Evolutionary conservation across 2,797 vertebrate species (phyloP).

Genomic region (Coregonus suidteri): DNA sequence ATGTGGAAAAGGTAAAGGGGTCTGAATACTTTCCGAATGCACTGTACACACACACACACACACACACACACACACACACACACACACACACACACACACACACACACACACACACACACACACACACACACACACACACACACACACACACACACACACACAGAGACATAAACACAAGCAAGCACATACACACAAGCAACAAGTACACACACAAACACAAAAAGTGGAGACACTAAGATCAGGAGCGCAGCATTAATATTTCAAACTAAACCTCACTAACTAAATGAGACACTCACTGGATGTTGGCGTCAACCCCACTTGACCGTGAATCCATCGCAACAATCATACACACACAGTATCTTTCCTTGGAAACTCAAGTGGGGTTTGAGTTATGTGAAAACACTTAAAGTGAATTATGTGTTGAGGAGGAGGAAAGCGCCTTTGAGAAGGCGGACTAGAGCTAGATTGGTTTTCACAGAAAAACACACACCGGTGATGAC

Average conservation of each 20-base stretch:
- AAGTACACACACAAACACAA: neutral
- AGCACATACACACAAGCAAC: too few relatives aligned
- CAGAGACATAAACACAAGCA: too few relatives aligned
- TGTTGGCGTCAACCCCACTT: neutral
- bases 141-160: neutral
- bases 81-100: too few relatives aligned
- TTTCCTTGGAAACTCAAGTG: neutral
- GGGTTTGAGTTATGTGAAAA: neutral
- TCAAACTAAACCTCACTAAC: constrained; percentile 55
- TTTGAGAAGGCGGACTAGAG: constrained; percentile 13
- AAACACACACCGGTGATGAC: constrained; percentile 31
- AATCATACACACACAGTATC: too few relatives aligned
- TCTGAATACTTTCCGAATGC: too few relatives aligned
- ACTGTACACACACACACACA: too few relatives aligned
- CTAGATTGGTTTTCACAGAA: constrained; percentile 48
- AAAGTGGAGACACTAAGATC: constrained; percentile 33
- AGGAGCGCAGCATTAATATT: constrained; percentile 33
- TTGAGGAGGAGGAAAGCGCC: neutral
- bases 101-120: neutral
- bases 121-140: neutral
- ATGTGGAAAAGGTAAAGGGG: too few relatives aligned
- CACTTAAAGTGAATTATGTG: neutral
- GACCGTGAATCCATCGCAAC: too few relatives aligned
- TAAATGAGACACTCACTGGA: neutral
- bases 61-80: too few relatives aligned